Evolutionary conservation across 2,888 invertebrate genomes (phyloP).

Genomic region (Xylophagus ater): DNA sequence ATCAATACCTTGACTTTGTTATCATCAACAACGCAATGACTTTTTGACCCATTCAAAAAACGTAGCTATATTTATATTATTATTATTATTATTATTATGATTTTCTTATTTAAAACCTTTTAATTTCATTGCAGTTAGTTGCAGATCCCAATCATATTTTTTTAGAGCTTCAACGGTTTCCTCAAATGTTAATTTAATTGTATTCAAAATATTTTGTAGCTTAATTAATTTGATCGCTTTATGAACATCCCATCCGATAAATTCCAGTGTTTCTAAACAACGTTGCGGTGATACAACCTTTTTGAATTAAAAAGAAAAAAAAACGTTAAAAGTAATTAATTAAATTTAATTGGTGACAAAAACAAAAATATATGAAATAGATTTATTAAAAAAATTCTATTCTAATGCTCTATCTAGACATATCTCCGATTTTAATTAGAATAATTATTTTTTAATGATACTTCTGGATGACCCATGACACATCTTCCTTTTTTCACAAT

Average conservation of each 20-base stretch:
- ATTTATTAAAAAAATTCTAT: slow-evolving; percentile 1
- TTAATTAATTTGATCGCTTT: slow-evolving; percentile 64
- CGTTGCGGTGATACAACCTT: slow-evolving; percentile 51
- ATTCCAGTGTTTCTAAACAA: slow-evolving; percentile 68
- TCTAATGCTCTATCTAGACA: not conserved
- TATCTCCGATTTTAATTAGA: not conserved
- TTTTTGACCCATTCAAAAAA: too few species aligned
- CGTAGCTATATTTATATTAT: too few species aligned
- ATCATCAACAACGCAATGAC: too few species aligned
- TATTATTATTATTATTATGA: slow-evolving; percentile 6
- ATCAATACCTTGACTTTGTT: too few species aligned
- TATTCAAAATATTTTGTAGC: slow-evolving; percentile 33
- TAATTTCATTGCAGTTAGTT: slow-evolving; percentile 33
- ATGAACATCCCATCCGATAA: slow-evolving; percentile 80
- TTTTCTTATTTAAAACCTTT: slow-evolving; percentile 20
- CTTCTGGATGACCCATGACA: too few species aligned
- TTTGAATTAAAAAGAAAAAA: not conserved
- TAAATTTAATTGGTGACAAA: not conserved
- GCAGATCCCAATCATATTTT: slow-evolving; percentile 37
- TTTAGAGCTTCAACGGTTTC: slow-evolving; percentile 33
- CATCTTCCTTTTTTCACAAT: too few species aligned
- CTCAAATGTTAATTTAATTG: slow-evolving; percentile 27
- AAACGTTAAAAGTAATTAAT: not conserved
- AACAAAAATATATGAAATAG: not conserved
- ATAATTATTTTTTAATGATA: too few species aligned